Percentiles rank a stretch among this genome's conserved stretches.
These are phyloP conservation scores for Percopsis omiscomaycus DNA, from an alignment of 2,797 vertebrate genomes.

Conservation along the genomic window DNA sequence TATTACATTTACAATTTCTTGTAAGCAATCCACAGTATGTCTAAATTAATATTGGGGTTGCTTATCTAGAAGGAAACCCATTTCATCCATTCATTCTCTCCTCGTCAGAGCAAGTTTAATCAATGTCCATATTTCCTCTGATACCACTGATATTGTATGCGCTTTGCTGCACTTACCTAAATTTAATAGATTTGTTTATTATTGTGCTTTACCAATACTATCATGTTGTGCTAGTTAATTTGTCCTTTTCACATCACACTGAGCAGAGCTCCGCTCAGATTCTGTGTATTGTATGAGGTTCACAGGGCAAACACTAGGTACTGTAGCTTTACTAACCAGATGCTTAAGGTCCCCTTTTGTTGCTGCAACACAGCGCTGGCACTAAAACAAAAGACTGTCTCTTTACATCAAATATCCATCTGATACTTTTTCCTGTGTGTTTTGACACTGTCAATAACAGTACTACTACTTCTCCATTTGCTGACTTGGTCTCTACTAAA, in stretches of 20 bases:
- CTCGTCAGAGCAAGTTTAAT: slow-evolving; percentile 57
- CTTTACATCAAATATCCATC: slow-evolving; percentile 37
- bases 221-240: slow-evolving; percentile 70
- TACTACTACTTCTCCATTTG: slow-evolving; percentile 50
- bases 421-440: slow-evolving; percentile 57
- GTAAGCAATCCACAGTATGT: slow-evolving; percentile 40
- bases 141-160: slow-evolving; percentile 72
- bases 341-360: slow-evolving; percentile 63
- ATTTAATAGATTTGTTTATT: slow-evolving; percentile 61
- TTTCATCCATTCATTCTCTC: too few species aligned
- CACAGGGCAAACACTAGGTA: slow-evolving; percentile 72
- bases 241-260: slow-evolving; percentile 53
- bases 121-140: slow-evolving; percentile 62
- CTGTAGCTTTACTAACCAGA: slow-evolving; percentile 79
- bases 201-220: slow-evolving; percentile 74
- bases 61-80: slow-evolving; percentile 55
- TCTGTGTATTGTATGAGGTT: slow-evolving; percentile 63
- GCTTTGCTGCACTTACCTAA: slow-evolving; percentile 76
- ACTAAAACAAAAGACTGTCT: slow-evolving; percentile 53
- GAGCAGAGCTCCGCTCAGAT: slow-evolving; percentile 52
- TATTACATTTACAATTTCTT: slow-evolving; percentile 43
- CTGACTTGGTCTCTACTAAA: slow-evolving; percentile 56
- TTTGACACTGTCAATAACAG: slow-evolving; percentile 61
- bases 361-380: slow-evolving; percentile 67
- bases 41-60: slow-evolving; percentile 53